Base-by-base conservation (phyloP, 1,140 invertebrate genomes). In the Kradibia gibbosae region DNA sequence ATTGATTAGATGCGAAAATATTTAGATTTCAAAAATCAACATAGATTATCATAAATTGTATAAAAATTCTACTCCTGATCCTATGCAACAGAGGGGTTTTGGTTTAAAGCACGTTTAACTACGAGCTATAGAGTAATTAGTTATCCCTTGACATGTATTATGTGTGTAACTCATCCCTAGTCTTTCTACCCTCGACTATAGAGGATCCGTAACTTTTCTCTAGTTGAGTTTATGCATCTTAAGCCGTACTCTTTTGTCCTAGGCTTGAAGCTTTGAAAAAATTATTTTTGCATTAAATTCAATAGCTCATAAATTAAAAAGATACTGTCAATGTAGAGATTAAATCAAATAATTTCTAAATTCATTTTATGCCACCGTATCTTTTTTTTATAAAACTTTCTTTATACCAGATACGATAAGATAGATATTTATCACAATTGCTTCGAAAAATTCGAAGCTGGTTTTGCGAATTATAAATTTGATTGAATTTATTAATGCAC, bases 81-180 rank as follows among this genome's bases (percentile, higher is more conserved):
- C n/a, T 17, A 53, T 53, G 36, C 11, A 22, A 39, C 22, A 1
- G 8, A 39, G 62, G 11, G 31, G 8, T 36, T 67, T 67, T 67
- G 4, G n/a, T 67, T 34, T 39, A n/a, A 67, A 67, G 3, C 20
- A 8, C 39, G 28, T 72, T 72, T 13, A 50, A 25, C 42, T 50
- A 72, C 7, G 25, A 50, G 20, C 17, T 75, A 50, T 34, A 75
- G 53, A 75, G 73, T 75, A 75, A 75, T 75, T 75, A 75, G 73
- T 36, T 55, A 20, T 22, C 53, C 57, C 50, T 75, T 34, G 31
- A 75, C 20, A 57, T 55, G 48, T 57, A 36, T 50, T 57, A 57
- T 22, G 17, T 34, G 34, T 55, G 25, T 75, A 57, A 57, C 48
- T 57, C 73, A 57, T 57, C 48, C 53, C 50, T 25, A 39, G 73